Base-by-base conservation (phyloP, 2,113 vertebrate species). In the Anarhynchus alexandrinus region DNA sequence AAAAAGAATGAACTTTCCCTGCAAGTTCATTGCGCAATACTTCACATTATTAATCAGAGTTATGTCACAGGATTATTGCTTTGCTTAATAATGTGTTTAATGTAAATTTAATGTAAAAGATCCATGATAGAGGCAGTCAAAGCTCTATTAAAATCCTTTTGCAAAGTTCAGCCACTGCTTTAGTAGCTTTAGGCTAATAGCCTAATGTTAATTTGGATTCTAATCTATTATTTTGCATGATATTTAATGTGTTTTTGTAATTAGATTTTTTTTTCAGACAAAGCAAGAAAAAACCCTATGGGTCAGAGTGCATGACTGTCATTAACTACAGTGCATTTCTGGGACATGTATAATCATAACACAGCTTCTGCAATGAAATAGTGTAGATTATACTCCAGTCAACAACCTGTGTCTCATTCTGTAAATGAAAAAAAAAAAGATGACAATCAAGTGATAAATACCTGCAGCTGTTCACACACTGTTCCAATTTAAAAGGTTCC, bases 41-140 rank as follows among this genome's bases (percentile, higher is more conserved):
- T 91, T 96, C 65, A 72, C 29, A 52, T 78, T 96, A 97, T 89
- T 94, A 83, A 96, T 94, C 92, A 95, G 74, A 96, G 92, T 96
- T 96, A 87, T 51, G 88, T 94, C 89, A 93, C 40, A 49, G 84
- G 66, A 84, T 94, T 97, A 96, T 96, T 93, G 74, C 66, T 96
- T 96, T 91, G 49, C 81, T 94, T 97, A 96, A 97, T 95, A 97
- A 95, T 86, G 70, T 95, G 82, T 83, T 97, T 96, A 97, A 97
- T 97, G 91, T 93, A 97, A 96, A 90, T 97, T 95, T 96, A 96
- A 94, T 95, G 87, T 91, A 98, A 96, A 95, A 97, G 88, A 96
- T 82, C 58, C 82, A 83, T 22, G 66, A 96, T 84, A 92, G 20
- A 93, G 52, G 71, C 90, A 95, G 88, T 79, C 93, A 97, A 94